Evolutionary conservation across 2,888 invertebrate species (phyloP), one percentile per base, ranked within the genome.

Genomic region (Melitaea athalia): DNA sequence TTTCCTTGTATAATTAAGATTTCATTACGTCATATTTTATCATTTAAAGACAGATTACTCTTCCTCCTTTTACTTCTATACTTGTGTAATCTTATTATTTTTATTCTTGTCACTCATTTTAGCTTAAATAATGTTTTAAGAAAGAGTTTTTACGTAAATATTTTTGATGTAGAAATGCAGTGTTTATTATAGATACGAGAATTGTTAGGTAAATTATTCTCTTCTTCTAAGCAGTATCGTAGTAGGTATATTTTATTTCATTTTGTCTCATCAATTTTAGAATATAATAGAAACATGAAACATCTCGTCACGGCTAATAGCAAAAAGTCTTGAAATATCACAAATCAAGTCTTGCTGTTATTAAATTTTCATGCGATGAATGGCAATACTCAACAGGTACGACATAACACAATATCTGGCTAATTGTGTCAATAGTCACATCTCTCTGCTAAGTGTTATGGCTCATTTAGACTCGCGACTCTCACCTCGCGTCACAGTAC

Each of bases 401-500:
- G 57, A 38, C 15, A 57, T n/a, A 38, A 57, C 33, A 55, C 38
- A 57, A 15, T 57, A 38, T 57, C 38, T 8, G 38, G 57, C 38
- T 57, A 15, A 57, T 57, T 57, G 57, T 57, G 57, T 57, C 57
- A 57, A 57, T 57, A 57, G 33, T 42, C 15, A 57, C 57, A 15
- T 57, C 55, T n/a, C 57, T 15, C 15, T 7, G n/a, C n/a, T n/a
- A 49, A 14, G 47, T n/a, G 47, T n/a, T n/a, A 24, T 24, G 6
- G n/a, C 14, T n/a, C n/a, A 49, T n/a, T 49, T 10, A 17, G 17
- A 8, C 12, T 17, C 38, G 8, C 38, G 38, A 38, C 38, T 38
- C 38, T 5, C 38, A 38, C 38, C 38, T 38, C 38, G 38, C 38
- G n/a, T n/a, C n/a, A n/a, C n/a, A n/a, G n/a, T n/a, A n/a, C n/a